phyloP scores from a whole-genome alignment of 2,888 invertebrate genomes.

The Alviniconcha strummeri region DNA sequence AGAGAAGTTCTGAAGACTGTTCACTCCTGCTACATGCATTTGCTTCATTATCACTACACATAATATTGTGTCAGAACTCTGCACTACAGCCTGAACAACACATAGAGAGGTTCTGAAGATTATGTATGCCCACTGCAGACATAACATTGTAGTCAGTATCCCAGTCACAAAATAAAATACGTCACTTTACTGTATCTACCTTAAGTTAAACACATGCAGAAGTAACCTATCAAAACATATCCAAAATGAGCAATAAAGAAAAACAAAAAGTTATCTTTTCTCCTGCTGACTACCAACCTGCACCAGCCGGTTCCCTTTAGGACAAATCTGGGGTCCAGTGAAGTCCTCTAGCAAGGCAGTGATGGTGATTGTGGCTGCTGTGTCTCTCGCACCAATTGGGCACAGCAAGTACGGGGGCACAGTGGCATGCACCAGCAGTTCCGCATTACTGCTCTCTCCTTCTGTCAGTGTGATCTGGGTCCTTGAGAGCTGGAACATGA shows the following conservation, averaged over 20 bases:
- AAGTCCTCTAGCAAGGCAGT: constrained; percentile 29
- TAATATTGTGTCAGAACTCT: too few species aligned
- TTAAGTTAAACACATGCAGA: too few species aligned
- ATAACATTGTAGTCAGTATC: too few species aligned
- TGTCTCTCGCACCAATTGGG: background rate
- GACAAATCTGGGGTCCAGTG: constrained; percentile 41
- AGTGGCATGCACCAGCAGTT: constrained; percentile 32
- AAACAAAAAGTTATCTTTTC: background rate
- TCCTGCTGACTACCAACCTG: constrained; percentile 40
- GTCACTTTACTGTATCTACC: too few species aligned
- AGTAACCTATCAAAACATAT: too few species aligned
- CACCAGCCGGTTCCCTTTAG: constrained; percentile 42
- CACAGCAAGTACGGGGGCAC: constrained; percentile 45
- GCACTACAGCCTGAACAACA: constrained; percentile 23
- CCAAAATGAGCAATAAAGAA: background rate
- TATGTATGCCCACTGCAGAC: too few species aligned
- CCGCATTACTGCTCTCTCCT: constrained; percentile 32
- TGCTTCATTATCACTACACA: too few species aligned
- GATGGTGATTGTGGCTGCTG: constrained; percentile 19
- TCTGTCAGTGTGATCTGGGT: constrained; percentile 36
- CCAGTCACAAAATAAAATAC: too few species aligned
- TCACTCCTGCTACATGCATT: too few species aligned
- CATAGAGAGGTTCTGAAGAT: too few species aligned
- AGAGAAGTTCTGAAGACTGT: too few species aligned
- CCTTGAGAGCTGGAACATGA: constrained; percentile 32